Conservation (phyloP, 2,797 vertebrate species). For the Pagetopsis macropterus region DNA sequence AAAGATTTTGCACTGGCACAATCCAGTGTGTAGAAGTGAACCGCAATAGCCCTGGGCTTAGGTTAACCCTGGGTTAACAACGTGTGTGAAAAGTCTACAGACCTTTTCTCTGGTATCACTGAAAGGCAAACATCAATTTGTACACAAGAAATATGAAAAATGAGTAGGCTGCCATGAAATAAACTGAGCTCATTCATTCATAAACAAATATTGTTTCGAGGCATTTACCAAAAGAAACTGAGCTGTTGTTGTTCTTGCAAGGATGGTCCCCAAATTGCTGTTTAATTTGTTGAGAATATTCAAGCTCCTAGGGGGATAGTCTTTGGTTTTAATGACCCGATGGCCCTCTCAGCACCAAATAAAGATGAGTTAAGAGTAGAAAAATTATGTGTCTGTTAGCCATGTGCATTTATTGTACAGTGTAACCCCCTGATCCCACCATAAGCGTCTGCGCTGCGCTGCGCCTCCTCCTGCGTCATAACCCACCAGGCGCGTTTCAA, state of each 20-base stretch:
- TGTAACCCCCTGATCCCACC: not conserved
- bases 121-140: not conserved
- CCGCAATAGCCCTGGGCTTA: no score
- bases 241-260: not conserved
- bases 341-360: slow-evolving; percentile 2
- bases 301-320: not conserved
- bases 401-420: not conserved
- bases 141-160: slow-evolving; percentile 1
- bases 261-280: slow-evolving; percentile 9
- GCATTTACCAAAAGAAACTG: slow-evolving; percentile 5
- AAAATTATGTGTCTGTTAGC: not conserved
- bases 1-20: no score
- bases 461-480: no score
- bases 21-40: no score
- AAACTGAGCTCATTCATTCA: slow-evolving; percentile 7
- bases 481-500: no score
- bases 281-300: slow-evolving; percentile 15
- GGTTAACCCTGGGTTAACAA: no score
- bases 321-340: slow-evolving; percentile 9
- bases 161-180: not conserved
- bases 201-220: slow-evolving; percentile 6
- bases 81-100: no score
- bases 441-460: no score
- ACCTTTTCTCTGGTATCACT: slow-evolving; percentile 5
- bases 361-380: not conserved